Conservation (phyloP, 2,888 invertebrate genomes). For the Drosophila gaucha region DNA sequence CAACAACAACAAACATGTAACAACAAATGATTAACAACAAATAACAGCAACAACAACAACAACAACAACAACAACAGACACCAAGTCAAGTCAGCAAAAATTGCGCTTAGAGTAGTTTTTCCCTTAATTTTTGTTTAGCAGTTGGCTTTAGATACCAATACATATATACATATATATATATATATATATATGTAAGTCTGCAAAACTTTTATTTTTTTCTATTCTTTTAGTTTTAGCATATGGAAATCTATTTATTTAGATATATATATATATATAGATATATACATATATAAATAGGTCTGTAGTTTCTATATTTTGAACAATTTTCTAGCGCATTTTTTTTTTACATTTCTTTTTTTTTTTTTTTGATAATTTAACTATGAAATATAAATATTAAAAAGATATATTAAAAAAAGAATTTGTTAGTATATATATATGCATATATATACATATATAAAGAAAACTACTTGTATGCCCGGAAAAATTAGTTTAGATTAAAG, state of each 20-base stretch:
- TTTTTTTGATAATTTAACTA: too few species aligned
- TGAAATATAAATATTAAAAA: too few species aligned
- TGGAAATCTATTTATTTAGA: conserved; percentile 8
- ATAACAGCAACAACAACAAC: conserved; percentile 4
- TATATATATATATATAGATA: not conserved
- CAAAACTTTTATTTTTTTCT: not conserved
- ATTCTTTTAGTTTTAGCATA: conserved; percentile 1
- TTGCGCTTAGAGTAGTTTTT: conserved; percentile 21
- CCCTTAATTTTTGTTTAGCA: conserved; percentile 6
- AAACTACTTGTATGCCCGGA: too few species aligned
- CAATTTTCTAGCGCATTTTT: too few species aligned
- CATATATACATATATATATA: not conserved
- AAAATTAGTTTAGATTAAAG: conserved; percentile 20
- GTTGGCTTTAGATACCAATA: conserved; percentile 8
- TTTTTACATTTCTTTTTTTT: too few species aligned
- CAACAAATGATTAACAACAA: conserved; percentile 9
- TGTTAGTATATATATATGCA: too few species aligned
- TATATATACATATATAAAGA: too few species aligned
- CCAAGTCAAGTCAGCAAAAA: conserved; percentile 18
- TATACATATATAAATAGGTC: not conserved
- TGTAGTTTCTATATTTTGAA: too few species aligned
- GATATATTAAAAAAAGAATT: too few species aligned
- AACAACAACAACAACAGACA: conserved; percentile 15
- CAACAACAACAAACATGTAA: conserved; percentile 23
- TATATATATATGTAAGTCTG: not conserved